Conservation (phyloP, 35 echinoderm and acorn worm genomes). For the Apostichopus parvimensis region DNA sequence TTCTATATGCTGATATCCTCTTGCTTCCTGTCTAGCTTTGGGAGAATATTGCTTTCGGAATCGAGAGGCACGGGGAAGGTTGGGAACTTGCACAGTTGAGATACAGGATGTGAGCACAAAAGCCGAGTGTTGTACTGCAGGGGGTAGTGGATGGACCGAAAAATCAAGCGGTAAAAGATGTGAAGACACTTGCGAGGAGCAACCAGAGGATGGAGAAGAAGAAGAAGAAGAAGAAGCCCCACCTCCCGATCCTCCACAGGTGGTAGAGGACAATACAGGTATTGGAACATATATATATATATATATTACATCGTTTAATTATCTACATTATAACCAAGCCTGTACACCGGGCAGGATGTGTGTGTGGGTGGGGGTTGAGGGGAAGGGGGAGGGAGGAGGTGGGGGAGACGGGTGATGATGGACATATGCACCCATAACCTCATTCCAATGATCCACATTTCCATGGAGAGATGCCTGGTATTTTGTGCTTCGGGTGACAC, state of each 20-base stretch:
- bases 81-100: not conserved
- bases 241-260: too few species aligned
- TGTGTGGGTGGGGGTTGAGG: not conserved
- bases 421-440: not conserved
- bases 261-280: too few species aligned
- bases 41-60: constrained; percentile 11
- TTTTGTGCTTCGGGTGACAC: too few species aligned
- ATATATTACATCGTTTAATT: too few species aligned
- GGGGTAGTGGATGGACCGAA: not conserved
- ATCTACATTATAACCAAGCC: too few species aligned
- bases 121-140: constrained; percentile 3
- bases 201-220: not conserved
- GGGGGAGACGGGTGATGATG: not conserved
- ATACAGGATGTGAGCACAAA: not conserved
- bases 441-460: too few species aligned
- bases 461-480: too few species aligned
- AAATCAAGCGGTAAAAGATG: constrained; percentile 1
- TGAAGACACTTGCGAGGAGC: not conserved
- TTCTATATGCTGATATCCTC: too few species aligned
- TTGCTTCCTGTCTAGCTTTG: not conserved
- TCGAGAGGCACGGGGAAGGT: not conserved
- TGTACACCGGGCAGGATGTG: too few species aligned
- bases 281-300: too few species aligned
- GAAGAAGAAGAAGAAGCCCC: not conserved
- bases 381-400: not conserved